phyloP scores from a whole-genome alignment of 2,888 invertebrate genomes.

The Embidobia sp. region DNA sequence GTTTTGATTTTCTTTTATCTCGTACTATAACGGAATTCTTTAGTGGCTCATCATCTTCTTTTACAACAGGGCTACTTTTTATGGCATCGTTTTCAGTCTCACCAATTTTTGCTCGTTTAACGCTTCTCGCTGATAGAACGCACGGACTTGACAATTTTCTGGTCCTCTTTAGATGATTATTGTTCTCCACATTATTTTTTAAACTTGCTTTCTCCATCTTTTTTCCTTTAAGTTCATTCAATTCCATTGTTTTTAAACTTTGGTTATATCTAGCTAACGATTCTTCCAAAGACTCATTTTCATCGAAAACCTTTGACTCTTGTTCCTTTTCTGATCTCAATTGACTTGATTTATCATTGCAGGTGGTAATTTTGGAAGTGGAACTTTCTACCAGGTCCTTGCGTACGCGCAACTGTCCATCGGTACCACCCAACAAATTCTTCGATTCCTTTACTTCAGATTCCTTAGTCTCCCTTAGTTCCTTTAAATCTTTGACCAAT shows the following conservation, averaged over 20 bases:
- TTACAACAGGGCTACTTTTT: conserved; percentile 75
- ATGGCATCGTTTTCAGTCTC: conserved; percentile 82
- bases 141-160: conserved; percentile 78
- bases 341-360: conserved; percentile 73
- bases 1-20: too few species aligned
- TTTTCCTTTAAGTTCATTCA: conserved; percentile 76
- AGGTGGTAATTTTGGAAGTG: conserved; percentile 68
- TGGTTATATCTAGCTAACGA: conserved; percentile 77
- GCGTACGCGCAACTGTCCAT: conserved; percentile 74
- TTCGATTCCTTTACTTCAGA: conserved; percentile 19
- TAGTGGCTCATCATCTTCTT: conserved; percentile 72
- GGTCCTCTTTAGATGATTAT: conserved; percentile 75
- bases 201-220: conserved; percentile 72
- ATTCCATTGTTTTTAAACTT: conserved; percentile 74
- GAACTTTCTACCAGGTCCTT: conserved; percentile 77
- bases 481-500: conserved; percentile 12
- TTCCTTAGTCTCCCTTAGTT: conserved; percentile 28
- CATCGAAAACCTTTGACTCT: conserved; percentile 78
- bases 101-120: conserved; percentile 83
- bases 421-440: conserved; percentile 59
- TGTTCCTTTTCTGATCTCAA: conserved; percentile 77
- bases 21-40: conserved; percentile 70
- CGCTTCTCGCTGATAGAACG: conserved; percentile 76
- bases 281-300: conserved; percentile 78
- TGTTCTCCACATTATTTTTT: conserved; percentile 72